Conservation (phyloP, 2,888 invertebrate genomes). For the Shargacucullia verbasci region DNA sequence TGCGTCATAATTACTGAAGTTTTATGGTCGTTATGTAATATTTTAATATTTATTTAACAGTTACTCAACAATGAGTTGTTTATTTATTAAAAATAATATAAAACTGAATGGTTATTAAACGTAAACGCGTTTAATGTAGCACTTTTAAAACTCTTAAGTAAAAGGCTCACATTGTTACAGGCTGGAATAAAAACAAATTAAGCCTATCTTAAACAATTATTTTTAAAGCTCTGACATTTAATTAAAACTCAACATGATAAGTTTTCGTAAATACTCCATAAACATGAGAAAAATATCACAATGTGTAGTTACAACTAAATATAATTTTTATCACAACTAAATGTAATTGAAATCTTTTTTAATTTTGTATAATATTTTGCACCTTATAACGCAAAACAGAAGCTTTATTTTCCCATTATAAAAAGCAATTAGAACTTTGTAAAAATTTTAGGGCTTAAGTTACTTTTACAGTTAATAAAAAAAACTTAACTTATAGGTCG, state of each 20-base stretch:
- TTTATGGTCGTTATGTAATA: neutral
- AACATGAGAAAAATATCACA: constrained; percentile 27
- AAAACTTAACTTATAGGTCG: accelerated
- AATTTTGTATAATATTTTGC: neutral
- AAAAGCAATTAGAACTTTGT: neutral
- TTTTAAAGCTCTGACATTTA: constrained; percentile 32
- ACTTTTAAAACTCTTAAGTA: no score
- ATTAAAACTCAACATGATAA: constrained; percentile 27
- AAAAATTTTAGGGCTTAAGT: neutral
- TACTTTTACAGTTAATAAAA: neutral
- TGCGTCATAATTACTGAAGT: neutral
- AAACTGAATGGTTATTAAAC: no score
- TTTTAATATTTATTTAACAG: no score
- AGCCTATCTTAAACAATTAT: constrained; percentile 19
- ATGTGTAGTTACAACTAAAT: constrained; percentile 6
- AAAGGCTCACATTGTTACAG: no score
- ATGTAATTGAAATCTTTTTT: no score
- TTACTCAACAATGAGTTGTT: no score
- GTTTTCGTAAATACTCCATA: constrained; percentile 14
- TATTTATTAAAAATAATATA: no score
- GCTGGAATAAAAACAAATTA: neutral
- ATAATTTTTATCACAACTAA: neutral
- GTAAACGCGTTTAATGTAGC: no score
- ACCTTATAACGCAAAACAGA: neutral
- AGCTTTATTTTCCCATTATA: constrained; percentile 13